A percentile compares a stretch with the other conserved stretches of the same genome.
Conservation (phyloP, 2,888 invertebrate species). For the Erebia epiphron region DNA sequence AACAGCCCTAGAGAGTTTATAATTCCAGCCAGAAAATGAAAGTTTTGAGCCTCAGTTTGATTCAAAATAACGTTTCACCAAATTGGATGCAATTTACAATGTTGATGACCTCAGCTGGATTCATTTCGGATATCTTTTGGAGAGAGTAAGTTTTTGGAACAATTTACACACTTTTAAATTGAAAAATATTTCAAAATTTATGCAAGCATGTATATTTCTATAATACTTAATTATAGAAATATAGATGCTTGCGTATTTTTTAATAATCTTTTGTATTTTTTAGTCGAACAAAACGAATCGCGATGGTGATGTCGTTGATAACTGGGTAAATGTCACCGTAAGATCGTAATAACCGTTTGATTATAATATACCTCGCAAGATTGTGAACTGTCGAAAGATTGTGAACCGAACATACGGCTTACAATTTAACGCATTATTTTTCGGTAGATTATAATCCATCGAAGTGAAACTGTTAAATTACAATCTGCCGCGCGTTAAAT, state of each 20-base stretch:
- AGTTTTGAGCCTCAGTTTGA: background rate
- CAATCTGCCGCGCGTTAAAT: too few species aligned
- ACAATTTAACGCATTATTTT: too few species aligned
- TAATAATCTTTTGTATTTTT: background rate
- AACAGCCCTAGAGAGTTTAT: background rate
- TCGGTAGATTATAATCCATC: too few species aligned
- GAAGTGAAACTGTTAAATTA: too few species aligned
- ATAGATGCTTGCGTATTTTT: background rate
- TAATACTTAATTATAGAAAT: background rate
- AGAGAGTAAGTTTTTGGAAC: background rate
- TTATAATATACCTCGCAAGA: too few species aligned
- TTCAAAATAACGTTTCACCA: background rate
- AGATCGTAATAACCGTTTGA: too few species aligned
- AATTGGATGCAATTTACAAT: constrained; percentile 2
- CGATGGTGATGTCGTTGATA: background rate
- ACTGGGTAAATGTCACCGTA: too few species aligned
- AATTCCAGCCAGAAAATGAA: background rate
- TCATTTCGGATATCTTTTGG: background rate
- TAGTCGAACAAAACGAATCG: background rate
- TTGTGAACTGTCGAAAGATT: too few species aligned
- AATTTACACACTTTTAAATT: background rate
- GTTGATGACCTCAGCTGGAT: background rate
- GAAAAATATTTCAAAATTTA: too few species aligned
- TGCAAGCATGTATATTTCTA: too few species aligned
- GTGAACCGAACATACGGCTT: too few species aligned